Percentiles rank a stretch among this genome's conserved stretches.
phyloP scores from a whole-genome alignment of 2,888 invertebrate species.

The Maniola hyperantus region DNA sequence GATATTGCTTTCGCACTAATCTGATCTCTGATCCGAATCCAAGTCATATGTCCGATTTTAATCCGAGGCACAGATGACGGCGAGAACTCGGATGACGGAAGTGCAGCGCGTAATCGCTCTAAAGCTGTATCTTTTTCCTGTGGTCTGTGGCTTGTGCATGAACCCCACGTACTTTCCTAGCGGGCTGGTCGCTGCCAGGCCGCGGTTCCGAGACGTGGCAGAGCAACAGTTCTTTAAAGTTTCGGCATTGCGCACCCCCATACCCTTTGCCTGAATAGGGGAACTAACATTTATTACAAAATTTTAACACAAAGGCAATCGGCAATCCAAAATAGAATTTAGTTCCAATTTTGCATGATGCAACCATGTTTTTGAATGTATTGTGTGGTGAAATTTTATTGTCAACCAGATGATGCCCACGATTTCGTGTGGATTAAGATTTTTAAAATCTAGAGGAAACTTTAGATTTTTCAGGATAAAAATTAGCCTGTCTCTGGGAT shows the following conservation, averaged over 20 bases:
- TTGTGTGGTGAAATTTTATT: background rate
- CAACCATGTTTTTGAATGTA: background rate
- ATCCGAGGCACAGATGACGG: too few relatives aligned
- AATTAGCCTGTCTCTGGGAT: too few relatives aligned
- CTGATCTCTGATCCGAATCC: too few relatives aligned
- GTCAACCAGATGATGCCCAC: too few relatives aligned
- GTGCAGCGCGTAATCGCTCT: too few relatives aligned
- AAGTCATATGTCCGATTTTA: too few relatives aligned
- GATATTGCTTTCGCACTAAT: too few relatives aligned
- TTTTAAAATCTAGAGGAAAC: too few relatives aligned
- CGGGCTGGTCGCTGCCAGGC: conserved; percentile 59
- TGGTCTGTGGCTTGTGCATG: background rate
- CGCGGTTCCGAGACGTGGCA: conserved; percentile 80
- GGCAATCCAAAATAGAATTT: conserved; percentile 39
- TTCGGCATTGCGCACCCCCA: conserved; percentile 58
- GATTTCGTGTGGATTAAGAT: too few relatives aligned
- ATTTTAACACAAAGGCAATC: conserved; percentile 54
- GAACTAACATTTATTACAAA: conserved; percentile 64
- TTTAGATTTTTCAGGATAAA: too few relatives aligned
- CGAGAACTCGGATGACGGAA: too few relatives aligned
- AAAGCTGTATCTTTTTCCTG: too few relatives aligned
- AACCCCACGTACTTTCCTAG: conserved; percentile 59
- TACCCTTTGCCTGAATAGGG: conserved; percentile 68
- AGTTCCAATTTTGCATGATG: conserved; percentile 8
- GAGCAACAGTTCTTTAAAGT: conserved; percentile 66